Conservation (phyloP, 2,113 vertebrate species). For the Notarius quadriscutis region DNA sequence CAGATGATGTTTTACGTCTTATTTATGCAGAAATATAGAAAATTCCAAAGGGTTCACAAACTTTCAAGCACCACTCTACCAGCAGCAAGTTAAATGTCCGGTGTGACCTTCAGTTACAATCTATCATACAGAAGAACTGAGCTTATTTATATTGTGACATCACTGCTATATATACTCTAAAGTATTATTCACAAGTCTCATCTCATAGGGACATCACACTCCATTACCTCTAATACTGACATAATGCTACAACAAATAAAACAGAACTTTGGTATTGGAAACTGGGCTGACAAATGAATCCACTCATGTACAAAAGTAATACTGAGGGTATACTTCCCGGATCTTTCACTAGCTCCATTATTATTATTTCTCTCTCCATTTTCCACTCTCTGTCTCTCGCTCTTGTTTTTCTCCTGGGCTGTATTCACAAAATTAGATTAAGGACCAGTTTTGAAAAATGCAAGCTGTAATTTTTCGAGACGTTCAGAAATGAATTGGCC, state of each 20-base stretch:
- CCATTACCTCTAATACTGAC: conserved; percentile 16
- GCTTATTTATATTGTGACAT: neutral
- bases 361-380: conserved; percentile 17
- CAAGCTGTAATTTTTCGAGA: conserved; percentile 64
- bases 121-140: neutral
- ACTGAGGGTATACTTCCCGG: neutral
- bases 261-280: neutral
- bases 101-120: neutral
- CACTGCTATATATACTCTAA: neutral
- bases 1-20: too few species aligned
- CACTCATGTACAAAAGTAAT: conserved; percentile 28
- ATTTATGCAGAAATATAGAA: too few species aligned
- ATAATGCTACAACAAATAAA: conserved; percentile 3
- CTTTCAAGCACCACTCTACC: too few species aligned
- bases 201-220: neutral
- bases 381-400: neutral
- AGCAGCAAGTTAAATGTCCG: neutral
- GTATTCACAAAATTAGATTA: conserved; percentile 57
- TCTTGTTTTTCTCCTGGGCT: conserved; percentile 20
- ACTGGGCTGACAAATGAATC: conserved; percentile 6
- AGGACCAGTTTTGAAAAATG: conserved; percentile 60
- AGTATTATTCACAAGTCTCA: neutral
- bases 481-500: conserved; percentile 62
- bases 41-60: too few species aligned
- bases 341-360: conserved; percentile 18